Evolutionary conservation across 2,888 invertebrate genomes (phyloP).

Genomic region (Aphodius granarius): DNA sequence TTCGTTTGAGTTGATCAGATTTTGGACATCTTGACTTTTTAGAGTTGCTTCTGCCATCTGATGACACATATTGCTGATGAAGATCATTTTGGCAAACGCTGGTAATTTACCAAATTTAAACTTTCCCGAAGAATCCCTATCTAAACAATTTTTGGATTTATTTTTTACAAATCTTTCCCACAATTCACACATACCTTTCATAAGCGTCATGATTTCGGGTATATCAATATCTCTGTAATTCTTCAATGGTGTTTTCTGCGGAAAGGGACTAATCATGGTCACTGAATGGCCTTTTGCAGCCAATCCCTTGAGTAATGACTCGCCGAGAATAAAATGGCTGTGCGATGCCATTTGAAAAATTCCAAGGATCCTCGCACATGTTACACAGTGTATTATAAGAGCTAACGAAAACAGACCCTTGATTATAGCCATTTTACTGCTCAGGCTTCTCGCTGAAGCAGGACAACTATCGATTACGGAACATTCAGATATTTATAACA

Average conservation of each 20-base stretch:
- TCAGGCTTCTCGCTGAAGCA: not conserved
- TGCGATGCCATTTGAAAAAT: constrained; percentile 38
- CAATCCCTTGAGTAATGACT: constrained; percentile 38
- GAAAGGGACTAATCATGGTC: constrained; percentile 41
- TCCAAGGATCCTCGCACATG: constrained; percentile 34
- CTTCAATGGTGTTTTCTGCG: constrained; percentile 45
- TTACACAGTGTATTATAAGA: not conserved
- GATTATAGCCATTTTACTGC: not conserved
- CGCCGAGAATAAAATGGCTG: constrained; percentile 40
- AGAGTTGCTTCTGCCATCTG: not conserved
- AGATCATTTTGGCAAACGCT: not conserved
- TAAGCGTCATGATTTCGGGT: constrained; percentile 21
- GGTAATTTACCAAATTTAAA: not conserved
- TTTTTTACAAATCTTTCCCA: not conserved
- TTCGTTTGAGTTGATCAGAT: constrained; percentile 42
- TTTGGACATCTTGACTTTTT: constrained; percentile 32
- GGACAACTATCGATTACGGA: not conserved
- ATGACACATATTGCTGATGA: constrained; percentile 25
- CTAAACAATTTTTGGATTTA: not conserved
- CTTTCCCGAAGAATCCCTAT: not conserved
- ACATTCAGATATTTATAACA: not conserved
- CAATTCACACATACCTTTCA: not conserved
- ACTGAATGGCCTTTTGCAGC: constrained; percentile 52
- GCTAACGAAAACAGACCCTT: not conserved
- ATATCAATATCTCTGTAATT: constrained; percentile 51